Base-by-base conservation (phyloP, 2,113 vertebrate species). In the Suncus etruscus region DNA sequence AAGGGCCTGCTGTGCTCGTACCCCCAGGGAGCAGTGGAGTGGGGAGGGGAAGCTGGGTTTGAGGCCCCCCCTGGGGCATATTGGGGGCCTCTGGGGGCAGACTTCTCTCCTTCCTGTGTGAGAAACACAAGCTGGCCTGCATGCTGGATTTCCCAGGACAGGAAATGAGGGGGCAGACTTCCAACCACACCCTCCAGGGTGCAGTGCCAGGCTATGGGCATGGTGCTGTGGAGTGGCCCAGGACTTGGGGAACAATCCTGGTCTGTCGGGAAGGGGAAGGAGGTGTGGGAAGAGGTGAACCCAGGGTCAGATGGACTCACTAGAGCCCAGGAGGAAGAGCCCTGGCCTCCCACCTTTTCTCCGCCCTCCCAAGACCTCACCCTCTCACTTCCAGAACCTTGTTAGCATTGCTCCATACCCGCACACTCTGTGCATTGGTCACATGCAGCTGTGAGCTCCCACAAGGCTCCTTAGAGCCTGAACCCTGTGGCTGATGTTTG, bases 141-240 rank as follows among this genome's bases (percentile, higher is more conserved):
- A 80, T 0, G 16, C 31, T 4, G 0, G 31, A 14, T 95, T 93
- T 91, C 91, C 77, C 95, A 95, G 93, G 65, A 68, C 74, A 93
- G 89, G 87, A 89, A 84, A 77, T 93, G 94, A 95, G 83, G 91
- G 86, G 86, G 80, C 72, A 24, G 12, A 47, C 76, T 94, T 51
- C 69, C 88, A 86, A 86, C 51, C 58, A 45, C 45, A 77, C 63
- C 77, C 39, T 0, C 69, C 4, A 27, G 66, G 2, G 69, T 54
- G 58, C 89, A 73, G 48, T 24, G 77, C 69, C 90, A 31, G 77
- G 31, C 31, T 45, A 4, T 24, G 24, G 47, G 54, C 45, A 9
- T 76, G 69, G 88, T 70, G 50, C 61, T 68, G 58, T 45, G 50
- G 22, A 18, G 18, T 58, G 45, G 51, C 31, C 82, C 31, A 50